A percentile compares a stretch with the other conserved stretches of the same genome.
Evolutionary conservation across 2,888 invertebrate species (phyloP).

Genomic region (Agapetus fuscipes): DNA sequence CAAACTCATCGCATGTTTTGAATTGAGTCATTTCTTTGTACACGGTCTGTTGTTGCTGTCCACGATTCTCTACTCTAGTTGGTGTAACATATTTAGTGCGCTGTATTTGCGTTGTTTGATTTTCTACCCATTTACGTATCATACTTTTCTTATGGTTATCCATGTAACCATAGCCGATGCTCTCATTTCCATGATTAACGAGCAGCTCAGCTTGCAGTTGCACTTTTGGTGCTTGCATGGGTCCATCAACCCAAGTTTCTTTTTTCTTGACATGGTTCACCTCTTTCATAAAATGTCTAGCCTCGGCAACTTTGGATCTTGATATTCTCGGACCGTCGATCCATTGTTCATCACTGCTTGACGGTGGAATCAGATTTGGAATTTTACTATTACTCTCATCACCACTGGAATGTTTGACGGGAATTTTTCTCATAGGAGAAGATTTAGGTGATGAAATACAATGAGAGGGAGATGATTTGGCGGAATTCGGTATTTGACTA

Average conservation of each 20-base stretch:
- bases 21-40: slow-evolving; percentile 53
- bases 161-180: slow-evolving; percentile 76
- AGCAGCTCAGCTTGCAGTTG: slow-evolving; percentile 43
- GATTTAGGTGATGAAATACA: slow-evolving; percentile 44
- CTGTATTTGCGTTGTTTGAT: slow-evolving; percentile 76
- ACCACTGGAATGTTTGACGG: slow-evolving; percentile 31
- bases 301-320: slow-evolving; percentile 72
- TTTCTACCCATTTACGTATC: slow-evolving; percentile 90
- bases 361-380: slow-evolving; percentile 23
- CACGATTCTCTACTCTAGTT: slow-evolving; percentile 34
- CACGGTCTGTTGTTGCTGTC: slow-evolving; percentile 37
- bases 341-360: slow-evolving; percentile 84
- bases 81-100: slow-evolving; percentile 51
- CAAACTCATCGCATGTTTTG: slow-evolving; percentile 45
- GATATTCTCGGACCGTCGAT: slow-evolving; percentile 91
- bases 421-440: slow-evolving; percentile 44
- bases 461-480: slow-evolving; percentile 43
- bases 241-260: slow-evolving; percentile 95
- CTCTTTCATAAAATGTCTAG: slow-evolving; percentile 69
- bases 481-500: slow-evolving; percentile 29
- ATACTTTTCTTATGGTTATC: slow-evolving; percentile 87
- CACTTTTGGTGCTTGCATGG: slow-evolving; percentile 56
- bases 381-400: slow-evolving; percentile 32
- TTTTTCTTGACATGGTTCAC: slow-evolving; percentile 65
- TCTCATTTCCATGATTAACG: slow-evolving; percentile 40